These are phyloP conservation scores for Agelaius tricolor DNA, from an alignment of 2,113 vertebrate genomes.

Conservation along the genomic window DNA sequence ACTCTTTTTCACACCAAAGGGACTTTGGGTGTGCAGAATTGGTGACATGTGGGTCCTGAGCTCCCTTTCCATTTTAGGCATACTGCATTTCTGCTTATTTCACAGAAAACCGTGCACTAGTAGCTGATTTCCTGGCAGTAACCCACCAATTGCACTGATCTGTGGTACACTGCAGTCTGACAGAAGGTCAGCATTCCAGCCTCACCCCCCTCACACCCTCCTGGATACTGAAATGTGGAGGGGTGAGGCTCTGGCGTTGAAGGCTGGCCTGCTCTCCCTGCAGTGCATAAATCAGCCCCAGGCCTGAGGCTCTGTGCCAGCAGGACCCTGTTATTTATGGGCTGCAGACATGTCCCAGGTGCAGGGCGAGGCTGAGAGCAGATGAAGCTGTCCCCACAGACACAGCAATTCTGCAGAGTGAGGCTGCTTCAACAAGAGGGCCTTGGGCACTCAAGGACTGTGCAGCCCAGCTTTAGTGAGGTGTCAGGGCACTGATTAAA, in stretches of 20 bases:
- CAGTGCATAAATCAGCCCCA: neutral
- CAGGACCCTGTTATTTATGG: neutral
- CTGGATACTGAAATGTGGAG: neutral
- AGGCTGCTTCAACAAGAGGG: neutral
- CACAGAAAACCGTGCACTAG: neutral
- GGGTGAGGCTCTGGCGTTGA: accelerated
- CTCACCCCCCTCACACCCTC: neutral
- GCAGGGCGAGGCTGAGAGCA: neutral
- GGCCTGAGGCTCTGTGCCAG: neutral
- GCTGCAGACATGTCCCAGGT: neutral
- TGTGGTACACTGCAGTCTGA: neutral
- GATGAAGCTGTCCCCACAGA: neutral
- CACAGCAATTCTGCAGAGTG: neutral
- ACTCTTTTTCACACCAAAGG: neutral
- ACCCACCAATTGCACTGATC: neutral
- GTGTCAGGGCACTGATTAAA: neutral
- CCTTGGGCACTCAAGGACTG: neutral
- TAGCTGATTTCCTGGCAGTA: neutral
- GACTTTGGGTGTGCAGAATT: neutral
- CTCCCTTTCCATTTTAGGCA: neutral
- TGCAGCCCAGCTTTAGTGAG: neutral
- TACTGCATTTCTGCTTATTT: neutral
- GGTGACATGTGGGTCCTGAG: neutral
- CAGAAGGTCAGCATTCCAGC: neutral
- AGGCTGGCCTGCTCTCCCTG: neutral